Evolutionary conservation across 2,113 vertebrate species (phyloP).

Genomic region (Cryptomyrus ogoouensis): DNA sequence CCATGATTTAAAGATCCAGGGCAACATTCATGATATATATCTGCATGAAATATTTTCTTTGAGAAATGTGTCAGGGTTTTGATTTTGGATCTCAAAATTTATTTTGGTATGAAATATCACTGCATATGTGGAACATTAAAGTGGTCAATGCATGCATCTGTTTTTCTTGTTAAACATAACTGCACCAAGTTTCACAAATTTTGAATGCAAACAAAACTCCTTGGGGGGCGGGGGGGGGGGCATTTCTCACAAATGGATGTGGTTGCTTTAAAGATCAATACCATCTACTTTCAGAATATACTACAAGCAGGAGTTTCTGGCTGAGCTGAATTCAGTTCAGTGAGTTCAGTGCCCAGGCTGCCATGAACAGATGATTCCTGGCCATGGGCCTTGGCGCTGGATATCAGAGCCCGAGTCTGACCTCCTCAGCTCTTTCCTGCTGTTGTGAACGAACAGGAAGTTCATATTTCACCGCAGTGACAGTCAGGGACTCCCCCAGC

Average conservation of each 20-base stretch:
- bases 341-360: background rate
- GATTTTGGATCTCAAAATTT: background rate
- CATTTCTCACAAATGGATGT: background rate
- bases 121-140: background rate
- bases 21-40: background rate
- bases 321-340: background rate
- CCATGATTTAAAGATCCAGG: background rate
- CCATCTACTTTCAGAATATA: background rate
- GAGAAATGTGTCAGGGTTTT: background rate
- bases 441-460: slow-evolving; percentile 28
- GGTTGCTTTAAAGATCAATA: background rate
- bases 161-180: background rate
- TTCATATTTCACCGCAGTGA: slow-evolving; percentile 23
- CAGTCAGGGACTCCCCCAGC: slow-evolving; percentile 18
- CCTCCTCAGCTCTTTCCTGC: slow-evolving; percentile 23
- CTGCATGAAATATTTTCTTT: background rate
- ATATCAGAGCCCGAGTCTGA: background rate
- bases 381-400: background rate
- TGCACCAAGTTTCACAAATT: background rate
- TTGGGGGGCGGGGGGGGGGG: background rate
- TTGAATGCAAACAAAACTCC: background rate
- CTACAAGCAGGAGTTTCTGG: background rate
- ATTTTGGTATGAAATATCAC: background rate
- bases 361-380: background rate
- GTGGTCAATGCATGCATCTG: background rate